A percentile compares a stretch with the other conserved stretches of the same genome.
Conservation (phyloP, 1,140 invertebrate species). For the Rhagoletis zephyria region DNA sequence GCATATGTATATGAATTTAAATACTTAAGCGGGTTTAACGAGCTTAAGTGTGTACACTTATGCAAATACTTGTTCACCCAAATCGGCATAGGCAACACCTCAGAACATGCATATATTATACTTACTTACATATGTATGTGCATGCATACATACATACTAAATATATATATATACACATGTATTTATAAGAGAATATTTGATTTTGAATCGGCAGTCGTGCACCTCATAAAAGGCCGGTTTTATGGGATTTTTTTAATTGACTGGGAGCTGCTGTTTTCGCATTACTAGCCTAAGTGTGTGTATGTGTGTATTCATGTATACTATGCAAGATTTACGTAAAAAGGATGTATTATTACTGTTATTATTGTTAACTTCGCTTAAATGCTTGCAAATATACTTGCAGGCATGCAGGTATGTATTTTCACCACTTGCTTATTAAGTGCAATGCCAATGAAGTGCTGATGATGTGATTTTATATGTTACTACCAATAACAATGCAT, state of each 20-base stretch:
- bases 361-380: constrained; percentile 22
- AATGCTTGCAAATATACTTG: neutral
- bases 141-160: too few relatives aligned
- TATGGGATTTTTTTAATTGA: too few relatives aligned
- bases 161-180: too few relatives aligned
- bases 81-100: neutral
- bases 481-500: neutral
- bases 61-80: neutral
- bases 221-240: too few relatives aligned
- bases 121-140: neutral
- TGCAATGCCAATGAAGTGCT: constrained; percentile 11
- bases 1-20: neutral
- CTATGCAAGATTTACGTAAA: neutral
- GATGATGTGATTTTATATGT: constrained; percentile 20
- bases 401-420: neutral
- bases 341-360: constrained; percentile 32
- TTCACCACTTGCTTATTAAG: neutral
- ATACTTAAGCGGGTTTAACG: constrained; percentile 1
- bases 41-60: neutral
- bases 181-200: too few relatives aligned
- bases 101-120: neutral
- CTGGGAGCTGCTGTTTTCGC: too few relatives aligned
- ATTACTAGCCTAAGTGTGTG: neutral
- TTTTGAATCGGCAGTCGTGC: too few relatives aligned
- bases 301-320: neutral